Evolutionary conservation across 1,140 invertebrate species (phyloP).

Genomic region (Bombus breviceps): DNA sequence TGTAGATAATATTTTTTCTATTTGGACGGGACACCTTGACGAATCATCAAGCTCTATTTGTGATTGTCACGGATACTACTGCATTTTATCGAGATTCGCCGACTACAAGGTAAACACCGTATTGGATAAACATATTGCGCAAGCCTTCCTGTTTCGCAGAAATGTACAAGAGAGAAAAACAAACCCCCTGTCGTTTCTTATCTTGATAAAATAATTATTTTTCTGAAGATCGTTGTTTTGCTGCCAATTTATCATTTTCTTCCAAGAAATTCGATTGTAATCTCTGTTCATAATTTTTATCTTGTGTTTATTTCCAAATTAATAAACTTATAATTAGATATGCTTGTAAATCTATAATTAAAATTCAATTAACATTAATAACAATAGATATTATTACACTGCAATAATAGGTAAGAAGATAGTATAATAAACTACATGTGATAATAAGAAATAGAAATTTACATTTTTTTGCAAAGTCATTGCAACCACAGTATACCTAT

Average conservation of each 20-base stretch:
- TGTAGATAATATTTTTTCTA: conserved; percentile 20
- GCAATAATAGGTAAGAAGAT: no score
- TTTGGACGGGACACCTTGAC: conserved; percentile 18
- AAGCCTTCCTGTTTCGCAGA: neutral
- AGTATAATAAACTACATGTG: neutral
- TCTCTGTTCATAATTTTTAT: no score
- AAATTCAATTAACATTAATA: no score
- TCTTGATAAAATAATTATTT: conserved; percentile 23
- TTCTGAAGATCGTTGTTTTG: neutral
- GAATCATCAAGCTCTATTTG: neutral
- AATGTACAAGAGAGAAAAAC: conserved; percentile 22
- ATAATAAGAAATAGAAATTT: neutral
- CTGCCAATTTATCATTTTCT: neutral
- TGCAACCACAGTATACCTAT: no score
- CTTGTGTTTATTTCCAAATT: no score
- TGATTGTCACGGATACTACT: conserved; percentile 15
- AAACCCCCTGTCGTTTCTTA: conserved; percentile 38
- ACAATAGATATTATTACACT: no score
- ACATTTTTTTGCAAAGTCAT: neutral
- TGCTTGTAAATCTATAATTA: no score
- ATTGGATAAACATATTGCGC: conserved; percentile 45
- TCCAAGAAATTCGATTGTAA: no score
- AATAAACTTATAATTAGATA: no score
- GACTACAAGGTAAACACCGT: conserved; percentile 15
- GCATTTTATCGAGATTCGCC: conserved; percentile 34